Percentiles rank a stretch among this genome's conserved stretches.
Conservation (phyloP, 2,888 invertebrate species). For the Cephalotes varians region DNA sequence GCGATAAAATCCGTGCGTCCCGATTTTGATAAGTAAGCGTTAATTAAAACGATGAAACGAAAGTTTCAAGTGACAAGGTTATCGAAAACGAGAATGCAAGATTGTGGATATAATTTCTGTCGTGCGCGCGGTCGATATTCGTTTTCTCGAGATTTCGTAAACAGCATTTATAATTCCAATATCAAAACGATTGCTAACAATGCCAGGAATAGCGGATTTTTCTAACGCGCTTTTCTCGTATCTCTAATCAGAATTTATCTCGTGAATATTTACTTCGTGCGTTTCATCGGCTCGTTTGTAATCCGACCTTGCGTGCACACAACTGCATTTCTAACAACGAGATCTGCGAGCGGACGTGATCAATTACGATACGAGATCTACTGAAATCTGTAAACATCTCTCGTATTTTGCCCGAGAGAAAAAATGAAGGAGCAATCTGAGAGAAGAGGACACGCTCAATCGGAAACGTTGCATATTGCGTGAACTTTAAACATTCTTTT, state of each 20-base stretch:
- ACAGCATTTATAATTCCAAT: slow-evolving; percentile 55
- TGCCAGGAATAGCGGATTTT: not conserved
- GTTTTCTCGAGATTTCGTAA: slow-evolving; percentile 72
- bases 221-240: not conserved
- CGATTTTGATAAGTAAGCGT: not conserved
- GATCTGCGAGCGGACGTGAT: slow-evolving; percentile 59
- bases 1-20: not conserved
- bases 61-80: slow-evolving; percentile 1
- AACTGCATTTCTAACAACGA: slow-evolving; percentile 67
- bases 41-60: not conserved
- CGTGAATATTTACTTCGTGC: slow-evolving; percentile 50
- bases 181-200: slow-evolving; percentile 49
- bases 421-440: not conserved
- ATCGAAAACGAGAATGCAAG: slow-evolving; percentile 63
- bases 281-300: slow-evolving; percentile 57
- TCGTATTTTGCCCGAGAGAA: not conserved
- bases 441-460: not conserved
- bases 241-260: slow-evolving; percentile 28
- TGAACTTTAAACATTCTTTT: not conserved
- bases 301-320: slow-evolving; percentile 65
- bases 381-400: not conserved
- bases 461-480: no score
- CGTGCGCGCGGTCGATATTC: slow-evolving; percentile 61
- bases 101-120: slow-evolving; percentile 68
- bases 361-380: slow-evolving; percentile 59